These are phyloP conservation scores for Caiman crocodilus DNA, from an alignment of 2,797 vertebrate genomes.

Conservation along the genomic window DNA sequence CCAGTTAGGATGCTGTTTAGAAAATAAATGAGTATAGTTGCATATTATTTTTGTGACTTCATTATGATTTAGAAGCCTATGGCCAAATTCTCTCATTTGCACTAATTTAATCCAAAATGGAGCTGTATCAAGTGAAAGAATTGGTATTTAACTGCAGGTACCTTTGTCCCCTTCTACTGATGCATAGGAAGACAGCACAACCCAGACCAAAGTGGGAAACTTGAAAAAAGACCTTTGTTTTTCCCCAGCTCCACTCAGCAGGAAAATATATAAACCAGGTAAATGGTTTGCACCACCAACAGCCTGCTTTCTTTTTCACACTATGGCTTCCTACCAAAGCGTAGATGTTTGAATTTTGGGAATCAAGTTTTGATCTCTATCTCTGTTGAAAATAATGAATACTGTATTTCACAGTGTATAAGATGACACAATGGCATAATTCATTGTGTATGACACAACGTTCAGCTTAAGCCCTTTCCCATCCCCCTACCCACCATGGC, in stretches of 20 bases:
- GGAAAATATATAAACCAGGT: background rate
- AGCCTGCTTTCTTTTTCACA: background rate
- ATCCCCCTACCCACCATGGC: too few relatives aligned
- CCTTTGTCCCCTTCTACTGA: background rate
- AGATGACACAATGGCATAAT: background rate
- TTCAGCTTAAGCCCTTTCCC: too few relatives aligned
- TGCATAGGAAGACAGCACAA: background rate
- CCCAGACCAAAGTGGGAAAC: accelerated
- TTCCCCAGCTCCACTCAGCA: background rate
- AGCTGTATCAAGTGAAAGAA: background rate
- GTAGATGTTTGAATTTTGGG: background rate
- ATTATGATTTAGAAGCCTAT: background rate
- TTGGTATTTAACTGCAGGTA: background rate
- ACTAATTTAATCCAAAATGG: background rate
- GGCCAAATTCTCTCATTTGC: background rate
- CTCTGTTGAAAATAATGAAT: background rate
- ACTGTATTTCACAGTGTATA: background rate
- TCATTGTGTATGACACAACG: background rate
- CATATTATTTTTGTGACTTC: background rate
- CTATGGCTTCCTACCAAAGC: background rate
- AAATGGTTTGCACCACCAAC: background rate
- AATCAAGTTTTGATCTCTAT: background rate
- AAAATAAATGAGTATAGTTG: background rate
- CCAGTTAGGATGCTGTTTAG: background rate
- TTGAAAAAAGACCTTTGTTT: background rate